Evolutionary conservation across 2,113 vertebrate species (phyloP).

Genomic region (Pseudopipra pipra): DNA sequence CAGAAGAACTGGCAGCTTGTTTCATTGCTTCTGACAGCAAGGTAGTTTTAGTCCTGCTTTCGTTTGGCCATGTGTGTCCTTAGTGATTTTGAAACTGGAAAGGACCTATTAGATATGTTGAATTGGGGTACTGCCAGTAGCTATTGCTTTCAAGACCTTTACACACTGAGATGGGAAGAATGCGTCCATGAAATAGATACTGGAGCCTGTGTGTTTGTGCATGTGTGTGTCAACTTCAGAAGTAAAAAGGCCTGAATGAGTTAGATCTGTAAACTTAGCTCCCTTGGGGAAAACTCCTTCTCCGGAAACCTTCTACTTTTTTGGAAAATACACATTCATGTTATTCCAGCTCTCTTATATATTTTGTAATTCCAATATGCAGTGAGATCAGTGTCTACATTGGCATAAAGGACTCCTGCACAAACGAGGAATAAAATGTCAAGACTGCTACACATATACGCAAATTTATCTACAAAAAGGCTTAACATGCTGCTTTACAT

Average conservation of each 20-base stretch:
- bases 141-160: slow-evolving; percentile 67
- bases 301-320: slow-evolving; percentile 28
- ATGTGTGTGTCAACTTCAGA: slow-evolving; percentile 8
- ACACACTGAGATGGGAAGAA: slow-evolving; percentile 49
- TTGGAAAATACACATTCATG: neutral
- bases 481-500: neutral
- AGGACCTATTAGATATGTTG: slow-evolving; percentile 31
- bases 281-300: slow-evolving; percentile 27
- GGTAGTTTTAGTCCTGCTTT: neutral
- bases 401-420: slow-evolving; percentile 5
- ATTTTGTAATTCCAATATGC: neutral
- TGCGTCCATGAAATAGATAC: slow-evolving; percentile 59
- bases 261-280: slow-evolving; percentile 21
- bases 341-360: neutral
- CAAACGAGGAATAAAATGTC: neutral
- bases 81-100: slow-evolving; percentile 40
- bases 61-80: neutral
- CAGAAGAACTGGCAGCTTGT: neutral
- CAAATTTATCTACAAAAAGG: neutral
- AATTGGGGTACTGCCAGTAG: slow-evolving; percentile 59
- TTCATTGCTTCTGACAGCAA: slow-evolving; percentile 41
- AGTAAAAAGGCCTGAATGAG: neutral
- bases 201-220: slow-evolving; percentile 7
- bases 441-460: neutral
- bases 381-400: slow-evolving; percentile 24